A percentile compares a stretch with the other conserved stretches of the same genome.
These are phyloP conservation scores for Camptogramma bilineatum DNA, from an alignment of 2,888 invertebrate genomes.

Conservation along the genomic window DNA sequence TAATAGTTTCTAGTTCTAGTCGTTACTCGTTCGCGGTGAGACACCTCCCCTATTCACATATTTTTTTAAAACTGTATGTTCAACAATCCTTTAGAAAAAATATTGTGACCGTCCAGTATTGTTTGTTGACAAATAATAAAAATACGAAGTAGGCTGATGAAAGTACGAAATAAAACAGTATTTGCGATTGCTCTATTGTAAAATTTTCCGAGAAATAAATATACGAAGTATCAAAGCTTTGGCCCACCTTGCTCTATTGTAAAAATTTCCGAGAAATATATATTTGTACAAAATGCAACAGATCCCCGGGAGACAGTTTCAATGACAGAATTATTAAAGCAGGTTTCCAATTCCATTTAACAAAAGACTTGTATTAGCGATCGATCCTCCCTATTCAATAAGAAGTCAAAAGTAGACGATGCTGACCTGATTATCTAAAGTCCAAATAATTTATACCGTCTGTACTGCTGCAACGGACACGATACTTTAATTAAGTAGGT, in stretches of 20 bases:
- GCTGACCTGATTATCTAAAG: background rate
- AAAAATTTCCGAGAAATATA: conserved; percentile 9
- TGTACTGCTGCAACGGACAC: background rate
- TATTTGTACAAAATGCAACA: conserved; percentile 10
- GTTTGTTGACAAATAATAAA: no score
- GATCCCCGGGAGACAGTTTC: background rate
- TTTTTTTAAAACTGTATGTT: no score
- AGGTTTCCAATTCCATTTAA: conserved; percentile 15
- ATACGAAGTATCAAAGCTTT: no score
- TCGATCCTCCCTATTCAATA: conserved; percentile 8
- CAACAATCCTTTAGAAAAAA: no score
- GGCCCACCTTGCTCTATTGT: conserved; percentile 2
- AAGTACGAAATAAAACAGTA: no score
- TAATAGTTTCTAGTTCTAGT: no score
- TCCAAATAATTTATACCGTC: background rate
- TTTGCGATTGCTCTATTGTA: no score
- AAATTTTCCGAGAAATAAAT: no score
- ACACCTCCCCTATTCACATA: no score
- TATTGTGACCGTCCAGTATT: no score
- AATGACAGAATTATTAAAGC: conserved; percentile 14
- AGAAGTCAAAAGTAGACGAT: background rate
- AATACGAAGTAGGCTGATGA: no score
- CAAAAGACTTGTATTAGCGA: conserved; percentile 19
- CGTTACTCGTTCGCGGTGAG: no score
- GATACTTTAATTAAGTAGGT: background rate